Evolutionary conservation across 35 echinoderm and acorn worm species (phyloP), one percentile per base, ranked within the genome.

Genomic region (Antedon bifida): DNA sequence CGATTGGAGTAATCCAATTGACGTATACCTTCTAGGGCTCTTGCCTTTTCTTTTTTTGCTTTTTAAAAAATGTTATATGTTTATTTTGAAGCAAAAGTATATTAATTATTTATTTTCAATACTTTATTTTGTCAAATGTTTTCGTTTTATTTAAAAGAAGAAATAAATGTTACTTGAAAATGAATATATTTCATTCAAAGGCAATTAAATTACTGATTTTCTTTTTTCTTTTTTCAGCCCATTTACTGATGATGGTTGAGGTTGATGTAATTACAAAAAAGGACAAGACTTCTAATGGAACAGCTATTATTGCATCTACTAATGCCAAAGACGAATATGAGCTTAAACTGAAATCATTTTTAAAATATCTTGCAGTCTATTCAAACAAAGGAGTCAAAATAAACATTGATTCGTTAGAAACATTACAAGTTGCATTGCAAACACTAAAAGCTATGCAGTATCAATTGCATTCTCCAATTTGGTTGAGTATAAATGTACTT

Each of bases 381-480:
- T 91, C 93, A 13, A 96, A 96, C 77, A 96, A 96, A 77, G 93
- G 89, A 0, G 74, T 90, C 0, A 84, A 89, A 74, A 35, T 96
- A 17, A 96, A 91, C 33, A 84, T 92, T 36, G 36, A 42, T n/a
- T 82, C 84, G 36, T 76, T 84, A 21, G 83, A 91, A 30, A 35
- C 84, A 17, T 26, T 88, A 2, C 56, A 55, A 55, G 29, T 81
- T 46, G 85, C 81, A 78, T 46, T 96, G 31, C 79, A 88, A 11
- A 80, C 55, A 5, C 46, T 96, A 30, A 86, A 84, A 33, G 29
- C 34, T 39, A 34, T 96, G 30, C 75, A 33, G 38, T 77, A 0
- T 31, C 14, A 83, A n/a, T 56, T 96, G 16, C 93, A 96, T 51
- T 86, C 93, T 14, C 93, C 93, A 14, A 45, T 96, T 45, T 91